These are phyloP conservation scores for Gnathonemus echidnorhynchus DNA, from an alignment of 2,113 vertebrate species.

Conservation along the genomic window DNA sequence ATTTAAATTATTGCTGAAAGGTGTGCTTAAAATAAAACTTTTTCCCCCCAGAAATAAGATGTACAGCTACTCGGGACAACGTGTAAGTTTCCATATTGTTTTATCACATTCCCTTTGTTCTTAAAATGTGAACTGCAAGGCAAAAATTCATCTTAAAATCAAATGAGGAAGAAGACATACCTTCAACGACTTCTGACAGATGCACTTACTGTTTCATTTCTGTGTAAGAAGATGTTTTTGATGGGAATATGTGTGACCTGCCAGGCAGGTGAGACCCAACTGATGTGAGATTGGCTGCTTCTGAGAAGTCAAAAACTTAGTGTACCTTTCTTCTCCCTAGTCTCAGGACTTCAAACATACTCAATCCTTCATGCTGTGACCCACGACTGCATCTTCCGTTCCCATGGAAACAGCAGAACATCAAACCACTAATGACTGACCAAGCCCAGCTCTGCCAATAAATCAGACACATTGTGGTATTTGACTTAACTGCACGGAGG, in stretches of 20 bases:
- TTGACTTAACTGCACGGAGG: background rate
- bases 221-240: background rate
- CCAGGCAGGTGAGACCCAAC: conserved; percentile 14
- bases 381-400: conserved; percentile 27
- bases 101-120: conserved; percentile 8
- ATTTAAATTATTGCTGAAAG: conserved; percentile 31
- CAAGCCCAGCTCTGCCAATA: background rate
- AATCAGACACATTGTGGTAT: background rate
- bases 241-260: background rate
- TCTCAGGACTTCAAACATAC: conserved; percentile 94
- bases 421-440: background rate
- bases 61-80: conserved; percentile 58
- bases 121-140: background rate
- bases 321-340: conserved; percentile 20
- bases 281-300: background rate
- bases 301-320: background rate
- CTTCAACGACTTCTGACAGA: background rate
- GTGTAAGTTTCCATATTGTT: conserved; percentile 45
- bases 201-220: background rate
- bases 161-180: background rate
- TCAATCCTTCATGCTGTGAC: conserved; percentile 94
- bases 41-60: conserved; percentile 56
- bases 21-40: conserved; percentile 19
- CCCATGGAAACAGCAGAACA: background rate
- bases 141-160: background rate